These are phyloP conservation scores for Sweltsa coloradensis DNA, from an alignment of 1,140 invertebrate species.

Conservation along the genomic window DNA sequence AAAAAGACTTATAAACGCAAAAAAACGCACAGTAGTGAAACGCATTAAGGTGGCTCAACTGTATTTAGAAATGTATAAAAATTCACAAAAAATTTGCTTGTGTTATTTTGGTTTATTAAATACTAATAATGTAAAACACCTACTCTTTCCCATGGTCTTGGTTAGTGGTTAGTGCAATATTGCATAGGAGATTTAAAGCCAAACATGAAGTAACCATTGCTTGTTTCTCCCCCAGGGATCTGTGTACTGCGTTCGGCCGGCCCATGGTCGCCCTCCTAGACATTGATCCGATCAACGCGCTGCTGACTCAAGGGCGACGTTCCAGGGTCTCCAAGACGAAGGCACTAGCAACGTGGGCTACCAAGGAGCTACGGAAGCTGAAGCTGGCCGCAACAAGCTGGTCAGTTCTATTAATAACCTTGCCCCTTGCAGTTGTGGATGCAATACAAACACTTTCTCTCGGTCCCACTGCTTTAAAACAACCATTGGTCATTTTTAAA, in stretches of 20 bases:
- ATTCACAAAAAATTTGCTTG: conserved; percentile 5
- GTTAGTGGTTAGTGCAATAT: no score
- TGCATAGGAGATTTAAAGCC: no score
- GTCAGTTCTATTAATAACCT: no score
- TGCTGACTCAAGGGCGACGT: conserved; percentile 75
- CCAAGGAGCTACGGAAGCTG: conserved; percentile 85
- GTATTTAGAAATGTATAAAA: conserved; percentile 1
- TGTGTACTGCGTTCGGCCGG: conserved; percentile 90
- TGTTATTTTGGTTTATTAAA: conserved; percentile 1
- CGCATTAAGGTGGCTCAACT: no score
- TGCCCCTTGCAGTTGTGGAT: no score
- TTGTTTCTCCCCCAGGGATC: conserved; percentile 49
- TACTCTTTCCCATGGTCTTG: no score
- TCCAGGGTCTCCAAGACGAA: conserved; percentile 79
- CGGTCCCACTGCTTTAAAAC: no score
- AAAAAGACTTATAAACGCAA: no score
- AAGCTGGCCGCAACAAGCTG: conserved; percentile 53
- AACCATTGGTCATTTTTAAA: no score
- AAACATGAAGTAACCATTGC: conserved; percentile 1
- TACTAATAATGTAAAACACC: not conserved
- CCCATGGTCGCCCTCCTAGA: conserved; percentile 75
- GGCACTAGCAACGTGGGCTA: conserved; percentile 78
- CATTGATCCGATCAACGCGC: conserved; percentile 64
- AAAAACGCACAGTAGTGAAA: no score
- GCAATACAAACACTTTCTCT: no score